A percentile compares a stretch with the other conserved stretches of the same genome.
Conservation (phyloP, 2,797 vertebrate species). For the Tenualosa thibaudeaui region DNA sequence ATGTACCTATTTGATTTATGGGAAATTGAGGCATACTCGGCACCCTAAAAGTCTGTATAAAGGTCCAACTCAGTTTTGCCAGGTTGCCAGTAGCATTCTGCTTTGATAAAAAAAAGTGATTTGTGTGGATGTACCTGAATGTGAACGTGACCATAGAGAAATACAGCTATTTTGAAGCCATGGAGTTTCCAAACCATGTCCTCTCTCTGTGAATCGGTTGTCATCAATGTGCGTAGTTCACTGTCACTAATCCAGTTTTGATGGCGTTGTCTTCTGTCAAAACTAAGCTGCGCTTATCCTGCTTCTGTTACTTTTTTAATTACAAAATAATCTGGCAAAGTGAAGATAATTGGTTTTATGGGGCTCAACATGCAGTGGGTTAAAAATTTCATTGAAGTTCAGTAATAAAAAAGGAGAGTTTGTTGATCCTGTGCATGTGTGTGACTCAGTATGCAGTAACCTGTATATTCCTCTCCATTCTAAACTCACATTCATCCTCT, state of each 20-base stretch:
- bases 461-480: conserved; percentile 15
- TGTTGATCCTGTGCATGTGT: neutral
- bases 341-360: conserved; percentile 35
- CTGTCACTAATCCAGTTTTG: conserved; percentile 14
- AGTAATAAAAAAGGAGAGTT: neutral
- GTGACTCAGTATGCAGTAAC: conserved; percentile 19
- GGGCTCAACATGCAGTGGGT: conserved; percentile 28
- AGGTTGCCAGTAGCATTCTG: neutral
- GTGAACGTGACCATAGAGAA: neutral
- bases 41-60: neutral
- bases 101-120: neutral
- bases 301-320: conserved; percentile 39
- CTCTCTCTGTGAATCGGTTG: neutral
- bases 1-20: neutral
- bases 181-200: neutral
- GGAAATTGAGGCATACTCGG: neutral
- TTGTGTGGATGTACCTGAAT: neutral
- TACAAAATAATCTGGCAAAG: conserved; percentile 40
- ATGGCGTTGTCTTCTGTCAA: conserved; percentile 19
- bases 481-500: neutral
- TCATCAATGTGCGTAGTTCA: neutral
- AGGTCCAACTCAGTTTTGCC: neutral
- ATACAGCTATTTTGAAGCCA: neutral
- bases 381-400: conserved; percentile 22
- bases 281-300: conserved; percentile 38